Evolutionary conservation across 2,888 invertebrate genomes (phyloP), one percentile per base, ranked within the genome.

Genomic region (Syrphus vitripennis): DNA sequence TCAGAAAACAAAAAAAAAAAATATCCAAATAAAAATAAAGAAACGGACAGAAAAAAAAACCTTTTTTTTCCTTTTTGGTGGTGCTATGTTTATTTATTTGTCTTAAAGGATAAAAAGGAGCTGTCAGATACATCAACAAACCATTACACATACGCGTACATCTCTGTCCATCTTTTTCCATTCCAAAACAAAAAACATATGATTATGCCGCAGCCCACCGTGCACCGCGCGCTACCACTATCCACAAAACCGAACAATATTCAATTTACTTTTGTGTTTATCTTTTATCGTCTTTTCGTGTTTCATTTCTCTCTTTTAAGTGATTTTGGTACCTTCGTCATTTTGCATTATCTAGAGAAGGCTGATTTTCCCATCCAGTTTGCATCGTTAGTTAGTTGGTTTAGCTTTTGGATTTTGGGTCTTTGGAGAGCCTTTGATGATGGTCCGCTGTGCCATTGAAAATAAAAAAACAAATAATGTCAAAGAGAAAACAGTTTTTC

Each of bases 171-270:
- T 42, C 34, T 31, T 19, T 74, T n/a, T n/a, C n/a, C 6, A 10
- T 83, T 83, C 75, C 75, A 83, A 83, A 83, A 83, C 83, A 83
- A 83, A 83, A 83, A 83, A 79, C 83, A 83, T 79, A 83, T 83
- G 83, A 83, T 83, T 74, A 45, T 2, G 31, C 34, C n/a, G 10
- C 40, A 2, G 37, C n/a, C 0, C 55, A 26, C 6, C 14, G 3
- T 12, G 50, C 40, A 16, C 53, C 2, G 12, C 24, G 50, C 7
- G 37, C 12, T 2, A 12, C 2, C 48, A 12, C 21, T 3, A 34
- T 9, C 6, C 7, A n/a, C 34, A 34, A 10, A 34, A 6, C 21
- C n/a, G 48, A 34, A 48, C 48, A 53, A 69, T 61, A 75, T 59
- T 74, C 75, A 61, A 75, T 80, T 81, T 70, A 71, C 63, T 82